These are phyloP conservation scores for Cairina moschata DNA, from an alignment of 2,113 vertebrate species.

Conservation along the genomic window DNA sequence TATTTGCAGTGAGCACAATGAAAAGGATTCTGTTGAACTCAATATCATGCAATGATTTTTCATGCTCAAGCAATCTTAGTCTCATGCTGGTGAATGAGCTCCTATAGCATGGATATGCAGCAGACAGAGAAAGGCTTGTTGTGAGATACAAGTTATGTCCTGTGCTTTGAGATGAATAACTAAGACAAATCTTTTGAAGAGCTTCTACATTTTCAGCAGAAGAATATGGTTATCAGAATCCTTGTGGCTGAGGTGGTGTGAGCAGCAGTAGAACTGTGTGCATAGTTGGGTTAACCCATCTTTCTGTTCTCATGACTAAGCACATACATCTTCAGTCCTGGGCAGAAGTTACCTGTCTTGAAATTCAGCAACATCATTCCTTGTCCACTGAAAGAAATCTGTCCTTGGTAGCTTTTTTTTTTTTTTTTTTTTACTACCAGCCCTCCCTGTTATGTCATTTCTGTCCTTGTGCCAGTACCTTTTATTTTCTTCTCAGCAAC, in stretches of 20 bases:
- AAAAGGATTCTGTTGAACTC: not conserved
- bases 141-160: not conserved
- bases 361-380: slow-evolving; percentile 8
- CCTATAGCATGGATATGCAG: not conserved
- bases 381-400: not conserved
- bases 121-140: not conserved
- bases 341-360: not conserved
- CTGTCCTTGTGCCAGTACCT: not conserved
- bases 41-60: not conserved
- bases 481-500: not conserved
- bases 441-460: not conserved
- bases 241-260: not conserved
- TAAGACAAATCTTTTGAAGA: not conserved
- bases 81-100: not conserved
- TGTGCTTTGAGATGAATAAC: not conserved
- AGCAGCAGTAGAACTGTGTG: not conserved
- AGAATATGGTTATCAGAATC: not conserved
- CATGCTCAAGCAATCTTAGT: not conserved
- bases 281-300: not conserved
- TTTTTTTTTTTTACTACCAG: not conserved
- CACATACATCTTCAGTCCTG: not conserved
- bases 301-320: not conserved
- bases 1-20: not conserved
- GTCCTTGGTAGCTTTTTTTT: not conserved
- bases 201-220: not conserved